phyloP scores from a whole-genome alignment of 1,140 invertebrate genomes.

The Neodiprion lecontei region DNA sequence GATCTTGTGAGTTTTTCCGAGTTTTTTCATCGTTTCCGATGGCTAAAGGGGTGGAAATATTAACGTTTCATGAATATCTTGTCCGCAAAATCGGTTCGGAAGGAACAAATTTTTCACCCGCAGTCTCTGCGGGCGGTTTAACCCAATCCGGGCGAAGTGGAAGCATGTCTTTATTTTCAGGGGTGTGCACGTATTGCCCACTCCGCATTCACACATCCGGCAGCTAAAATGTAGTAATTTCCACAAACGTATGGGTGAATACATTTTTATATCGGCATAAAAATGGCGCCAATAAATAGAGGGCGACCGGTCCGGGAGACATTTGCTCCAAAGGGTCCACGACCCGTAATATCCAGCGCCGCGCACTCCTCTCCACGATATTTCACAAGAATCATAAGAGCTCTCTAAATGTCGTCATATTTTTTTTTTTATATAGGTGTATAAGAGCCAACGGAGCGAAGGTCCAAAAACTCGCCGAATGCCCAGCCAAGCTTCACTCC shows the following conservation, averaged over 20 bases:
- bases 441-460: background rate
- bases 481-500: background rate
- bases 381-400: constrained; percentile 17
- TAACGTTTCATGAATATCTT: no score
- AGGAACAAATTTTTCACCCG: no score
- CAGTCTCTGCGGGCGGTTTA: constrained; percentile 24
- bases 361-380: constrained; percentile 18
- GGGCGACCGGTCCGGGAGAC: constrained; percentile 21
- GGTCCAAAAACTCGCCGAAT: background rate
- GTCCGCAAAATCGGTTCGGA: no score
- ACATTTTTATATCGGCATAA: constrained; percentile 34
- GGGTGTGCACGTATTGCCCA: constrained; percentile 11
- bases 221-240: constrained; percentile 29
- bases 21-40: no score
- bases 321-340: constrained; percentile 20
- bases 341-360: constrained; percentile 13
- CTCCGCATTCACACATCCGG: constrained; percentile 22
- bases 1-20: no score
- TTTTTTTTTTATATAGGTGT: background rate
- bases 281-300: constrained; percentile 33
- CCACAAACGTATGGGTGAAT: constrained; percentile 29
- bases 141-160: constrained; percentile 22
- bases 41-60: no score
- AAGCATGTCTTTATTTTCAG: constrained; percentile 27
- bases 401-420: background rate